Conservation (phyloP, 2,113 vertebrate species). For the Pseudopodoces humilis region DNA sequence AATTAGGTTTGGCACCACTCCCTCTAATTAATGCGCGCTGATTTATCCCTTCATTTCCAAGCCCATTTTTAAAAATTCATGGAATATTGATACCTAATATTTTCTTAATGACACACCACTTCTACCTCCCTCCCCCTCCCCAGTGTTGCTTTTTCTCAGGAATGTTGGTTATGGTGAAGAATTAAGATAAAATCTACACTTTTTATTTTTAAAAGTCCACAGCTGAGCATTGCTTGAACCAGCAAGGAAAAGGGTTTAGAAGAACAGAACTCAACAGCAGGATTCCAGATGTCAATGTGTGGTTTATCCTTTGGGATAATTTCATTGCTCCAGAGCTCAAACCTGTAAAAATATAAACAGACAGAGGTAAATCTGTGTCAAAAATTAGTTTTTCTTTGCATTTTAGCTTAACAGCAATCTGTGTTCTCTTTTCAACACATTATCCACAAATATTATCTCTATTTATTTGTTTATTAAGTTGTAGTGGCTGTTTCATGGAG, state of each 20-base stretch:
- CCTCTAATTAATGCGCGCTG: not conserved
- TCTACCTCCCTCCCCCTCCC: not conserved
- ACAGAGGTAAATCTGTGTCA: not conserved
- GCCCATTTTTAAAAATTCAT: conserved; percentile 29
- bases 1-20: not conserved
- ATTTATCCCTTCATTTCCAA: conserved; percentile 27
- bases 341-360: conserved; percentile 54
- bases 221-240: not conserved
- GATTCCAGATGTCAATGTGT: not conserved
- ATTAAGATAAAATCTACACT: not conserved
- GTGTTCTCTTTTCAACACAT: not conserved
- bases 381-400: not conserved
- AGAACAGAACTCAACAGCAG: conserved; percentile 13
- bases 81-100: not conserved
- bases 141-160: not conserved
- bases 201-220: conserved; percentile 15
- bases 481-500: fast-evolving
- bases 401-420: not conserved
- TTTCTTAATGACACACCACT: conserved; percentile 19
- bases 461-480: not conserved
- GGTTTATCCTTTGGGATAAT: not conserved
- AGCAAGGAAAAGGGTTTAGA: not conserved
- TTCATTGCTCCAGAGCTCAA: conserved; percentile 63
- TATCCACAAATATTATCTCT: not conserved
- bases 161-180: not conserved